Percentiles rank a stretch among this genome's conserved stretches.
Evolutionary conservation across 2,797 vertebrate genomes (phyloP).

Genomic region (Halcyon leucocephala): DNA sequence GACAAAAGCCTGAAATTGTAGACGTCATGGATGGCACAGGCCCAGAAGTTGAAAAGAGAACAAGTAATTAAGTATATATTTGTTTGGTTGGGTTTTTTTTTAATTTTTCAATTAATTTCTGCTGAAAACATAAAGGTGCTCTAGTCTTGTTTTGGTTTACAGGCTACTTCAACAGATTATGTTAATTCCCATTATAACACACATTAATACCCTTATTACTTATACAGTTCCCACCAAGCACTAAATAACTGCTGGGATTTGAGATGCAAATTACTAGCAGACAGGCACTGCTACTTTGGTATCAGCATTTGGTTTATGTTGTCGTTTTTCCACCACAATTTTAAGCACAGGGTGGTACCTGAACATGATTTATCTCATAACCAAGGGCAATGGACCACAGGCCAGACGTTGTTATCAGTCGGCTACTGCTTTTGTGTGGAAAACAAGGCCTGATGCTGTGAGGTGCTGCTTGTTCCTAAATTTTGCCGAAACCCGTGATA

Average conservation of each 20-base stretch:
- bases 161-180: background rate
- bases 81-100: background rate
- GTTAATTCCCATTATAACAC: background rate
- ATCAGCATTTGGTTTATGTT: rapidly evolving
- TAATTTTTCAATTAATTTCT: background rate
- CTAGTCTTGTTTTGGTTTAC: background rate
- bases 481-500: background rate
- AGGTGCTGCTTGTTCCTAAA: background rate
- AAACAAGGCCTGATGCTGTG: background rate
- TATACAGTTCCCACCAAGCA: background rate
- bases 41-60: background rate
- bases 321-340: background rate
- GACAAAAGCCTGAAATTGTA: background rate
- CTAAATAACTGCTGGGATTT: background rate
- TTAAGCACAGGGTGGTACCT: background rate
- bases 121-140: background rate
- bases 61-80: background rate
- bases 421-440: background rate
- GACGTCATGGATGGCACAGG: background rate
- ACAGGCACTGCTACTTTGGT: background rate
- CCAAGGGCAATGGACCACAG: background rate
- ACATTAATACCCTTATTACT: background rate
- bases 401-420: background rate
- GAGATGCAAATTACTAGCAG: background rate
- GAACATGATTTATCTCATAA: rapidly evolving